phyloP scores from a whole-genome alignment of 2,888 invertebrate species.

The Matsumyia berberina region DNA sequence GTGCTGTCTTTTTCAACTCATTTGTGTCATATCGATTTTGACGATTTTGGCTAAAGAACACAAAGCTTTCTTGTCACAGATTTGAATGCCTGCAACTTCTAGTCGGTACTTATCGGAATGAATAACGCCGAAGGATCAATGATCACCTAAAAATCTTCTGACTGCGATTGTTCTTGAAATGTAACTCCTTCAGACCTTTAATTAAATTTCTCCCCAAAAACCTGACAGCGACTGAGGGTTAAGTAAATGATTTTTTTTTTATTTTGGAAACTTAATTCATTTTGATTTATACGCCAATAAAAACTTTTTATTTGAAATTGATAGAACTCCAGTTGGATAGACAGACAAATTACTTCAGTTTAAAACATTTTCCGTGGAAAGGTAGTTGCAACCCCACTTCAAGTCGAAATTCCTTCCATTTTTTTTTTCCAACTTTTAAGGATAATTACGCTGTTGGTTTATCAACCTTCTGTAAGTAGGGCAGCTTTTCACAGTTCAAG shows the following conservation, averaged over 20 bases:
- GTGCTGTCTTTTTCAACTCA: too few species aligned
- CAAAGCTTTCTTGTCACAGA: too few species aligned
- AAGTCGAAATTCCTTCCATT: too few species aligned
- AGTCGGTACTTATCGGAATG: too few species aligned
- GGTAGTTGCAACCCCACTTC: neutral
- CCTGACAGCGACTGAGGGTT: neutral
- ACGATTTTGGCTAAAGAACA: too few species aligned
- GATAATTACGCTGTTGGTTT: slow-evolving; percentile 9
- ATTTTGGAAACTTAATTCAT: neutral
- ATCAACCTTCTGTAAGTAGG: neutral
- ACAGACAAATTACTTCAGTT: slow-evolving; percentile 18
- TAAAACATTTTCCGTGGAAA: slow-evolving; percentile 2
- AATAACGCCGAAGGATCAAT: too few species aligned
- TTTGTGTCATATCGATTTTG: too few species aligned
- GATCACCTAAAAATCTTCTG: too few species aligned
- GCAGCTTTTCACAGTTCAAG: neutral
- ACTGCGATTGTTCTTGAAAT: too few species aligned
- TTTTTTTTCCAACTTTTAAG: neutral
- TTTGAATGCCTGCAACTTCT: too few species aligned
- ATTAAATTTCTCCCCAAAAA: neutral
- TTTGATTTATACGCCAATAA: slow-evolving; percentile 31
- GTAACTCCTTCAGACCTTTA: neutral
- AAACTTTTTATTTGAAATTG: slow-evolving; percentile 42
- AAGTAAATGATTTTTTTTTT: neutral
- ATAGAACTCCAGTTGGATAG: slow-evolving; percentile 14